Conservation (phyloP, 1,140 invertebrate genomes). For the Macrotrachela quadricornifera region DNA sequence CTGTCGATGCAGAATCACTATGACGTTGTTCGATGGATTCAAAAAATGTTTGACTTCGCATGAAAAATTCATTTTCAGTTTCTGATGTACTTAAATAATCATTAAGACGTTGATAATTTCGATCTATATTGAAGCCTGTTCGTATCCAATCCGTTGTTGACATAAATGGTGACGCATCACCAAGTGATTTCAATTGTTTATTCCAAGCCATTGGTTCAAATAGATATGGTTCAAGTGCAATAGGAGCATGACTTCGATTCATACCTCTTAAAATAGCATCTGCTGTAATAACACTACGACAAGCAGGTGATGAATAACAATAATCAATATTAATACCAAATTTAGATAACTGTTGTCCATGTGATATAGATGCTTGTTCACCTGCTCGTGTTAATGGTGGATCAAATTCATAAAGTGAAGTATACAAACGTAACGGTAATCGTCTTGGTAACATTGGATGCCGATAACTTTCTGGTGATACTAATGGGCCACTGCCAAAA, state of each 20-base stretch:
- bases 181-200: not conserved
- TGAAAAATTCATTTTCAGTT: not conserved
- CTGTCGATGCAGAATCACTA: not conserved
- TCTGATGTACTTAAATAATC: not conserved
- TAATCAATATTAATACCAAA: slow-evolving; percentile 27
- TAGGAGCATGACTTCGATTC: not conserved
- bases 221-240: not conserved
- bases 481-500: not conserved
- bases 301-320: slow-evolving; percentile 60
- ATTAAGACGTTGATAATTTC: not conserved
- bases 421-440: not conserved
- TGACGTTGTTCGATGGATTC: not conserved
- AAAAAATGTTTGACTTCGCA: not conserved
- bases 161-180: not conserved
- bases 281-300: slow-evolving; percentile 72
- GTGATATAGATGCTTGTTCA: not conserved
- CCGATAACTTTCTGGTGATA: not conserved
- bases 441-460: not conserved
- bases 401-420: not conserved
- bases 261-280: slow-evolving; percentile 36
- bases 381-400: not conserved
- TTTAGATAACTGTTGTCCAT: not conserved
- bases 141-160: not conserved
- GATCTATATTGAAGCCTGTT: not conserved
- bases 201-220: not conserved